Evolutionary conservation across 2,797 vertebrate species (phyloP), one percentile per base, ranked within the genome.

Genomic region (Pseudochromis fuscus): DNA sequence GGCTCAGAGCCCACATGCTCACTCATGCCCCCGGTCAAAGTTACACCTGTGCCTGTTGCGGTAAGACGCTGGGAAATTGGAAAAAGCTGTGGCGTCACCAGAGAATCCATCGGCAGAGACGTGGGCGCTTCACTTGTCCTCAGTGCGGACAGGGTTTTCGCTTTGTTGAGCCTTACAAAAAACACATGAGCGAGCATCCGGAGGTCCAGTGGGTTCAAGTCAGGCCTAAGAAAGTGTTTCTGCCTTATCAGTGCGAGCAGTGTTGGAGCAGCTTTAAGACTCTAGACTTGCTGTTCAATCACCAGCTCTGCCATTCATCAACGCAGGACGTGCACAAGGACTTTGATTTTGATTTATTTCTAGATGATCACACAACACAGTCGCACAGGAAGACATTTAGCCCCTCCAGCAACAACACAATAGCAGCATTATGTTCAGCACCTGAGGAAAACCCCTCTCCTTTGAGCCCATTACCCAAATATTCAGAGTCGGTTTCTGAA

Each of bases 1-100:
- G 93, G 18, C 91, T 95, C 24, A 78, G 94, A 50, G 93, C 94
- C 27, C 94, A 95, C 89, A 94, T 95, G 94, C 90, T 94, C n/a
- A 95, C 91, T 7, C 94, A 95, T 12, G 49, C 86, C 5, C 72
- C 72, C 0, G 77, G 67, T 19, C 88, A 92, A 28, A 90, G 83
- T 21, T 95, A 93, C 89, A 84, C 87, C 1, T 95, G 94, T 27
- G 25, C 82, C 58, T 81, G 79, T 21, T 95, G 94, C 16, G 94
- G 94, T 1, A 94, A 91, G 77, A 91, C 75, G 1, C 84, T 93
- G 2, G 85, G 81, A 42, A 93, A 81, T 84, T 95, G 94, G 94
- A 91, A 75, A 3, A 93, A 92, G 57, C 91, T 95, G 25, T 95
- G 94, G 94, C 77, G 60, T 49, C 94, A 95, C 65, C 94, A 95